phyloP scores from a whole-genome alignment of 2,797 vertebrate species.

The Bradypodion ventrale region DNA sequence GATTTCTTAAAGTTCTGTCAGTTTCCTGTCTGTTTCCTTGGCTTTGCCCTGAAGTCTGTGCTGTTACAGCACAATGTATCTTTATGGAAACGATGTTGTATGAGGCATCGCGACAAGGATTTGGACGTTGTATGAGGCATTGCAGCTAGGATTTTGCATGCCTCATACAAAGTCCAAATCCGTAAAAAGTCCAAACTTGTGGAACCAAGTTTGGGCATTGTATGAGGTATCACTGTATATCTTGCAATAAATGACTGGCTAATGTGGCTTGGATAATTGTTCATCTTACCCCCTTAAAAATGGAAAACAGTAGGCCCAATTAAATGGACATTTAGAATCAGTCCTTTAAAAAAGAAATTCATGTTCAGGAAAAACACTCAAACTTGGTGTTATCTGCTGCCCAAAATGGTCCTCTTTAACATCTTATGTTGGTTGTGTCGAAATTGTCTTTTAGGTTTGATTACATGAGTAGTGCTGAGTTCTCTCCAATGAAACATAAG shows the following conservation, averaged over 20 bases:
- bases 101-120: too few species aligned
- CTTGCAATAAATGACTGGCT: background rate
- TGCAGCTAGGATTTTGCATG: too few species aligned
- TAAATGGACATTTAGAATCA: background rate
- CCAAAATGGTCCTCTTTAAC: background rate
- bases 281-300: background rate
- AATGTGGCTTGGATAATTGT: conserved; percentile 8
- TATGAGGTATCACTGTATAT: too few species aligned
- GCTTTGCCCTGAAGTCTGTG: too few species aligned
- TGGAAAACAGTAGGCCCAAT: background rate
- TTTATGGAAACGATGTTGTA: too few species aligned
- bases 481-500: background rate
- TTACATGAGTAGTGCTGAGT: background rate
- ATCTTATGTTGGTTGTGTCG: background rate
- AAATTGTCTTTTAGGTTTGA: background rate
- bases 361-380: background rate
- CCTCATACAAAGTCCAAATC: too few species aligned
- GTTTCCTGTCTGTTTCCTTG: too few species aligned
- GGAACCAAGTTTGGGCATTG: too few species aligned
- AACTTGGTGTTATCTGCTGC: background rate
- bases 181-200: too few species aligned
- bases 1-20: too few species aligned
- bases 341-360: background rate
- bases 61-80: too few species aligned
- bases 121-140: too few species aligned